Evolutionary conservation across 2,888 invertebrate species (phyloP), one percentile per base, ranked within the genome.

Genomic region (Tridacna crocea): DNA sequence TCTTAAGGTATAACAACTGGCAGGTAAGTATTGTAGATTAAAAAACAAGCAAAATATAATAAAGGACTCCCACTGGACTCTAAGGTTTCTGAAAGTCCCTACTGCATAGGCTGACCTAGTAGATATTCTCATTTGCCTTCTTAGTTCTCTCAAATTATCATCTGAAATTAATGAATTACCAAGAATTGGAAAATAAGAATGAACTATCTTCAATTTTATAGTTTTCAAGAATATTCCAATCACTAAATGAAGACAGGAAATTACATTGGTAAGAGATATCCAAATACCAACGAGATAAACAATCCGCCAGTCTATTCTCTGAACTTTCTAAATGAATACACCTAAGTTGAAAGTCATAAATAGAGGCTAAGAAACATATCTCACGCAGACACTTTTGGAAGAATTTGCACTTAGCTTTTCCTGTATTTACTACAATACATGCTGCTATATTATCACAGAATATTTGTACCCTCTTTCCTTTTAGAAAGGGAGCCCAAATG

Each of bases 321-420:
- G 17, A 12, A 51, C 51, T 17, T 13, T 17, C 17, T 51, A 51
- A 51, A 51, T 13, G 17, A 12, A 13, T 12, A 51, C 13, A 12
- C 17, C 51, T 12, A 51, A 51, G 51, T 51, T 51, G 51, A 17
- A 51, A 51, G 13, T 51, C 51, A 51, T 51, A 13, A 51, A 51
- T 27, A n/a, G 79, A 73, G 26, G 73, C 65, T 27, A 75, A 10
- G 61, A 79, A 75, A 22, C 58, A 46, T 8, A 79, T 58, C 66
- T 79, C 79, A n/a, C 79, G 48, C 19, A 79, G 27, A 60, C 68
- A 74, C n/a, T 22, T 27, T 58, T 79, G 79, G 60, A 79, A 36
- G 48, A 79, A 65, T 24, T 22, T 47, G 26, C 46, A 46, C n/a
- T 68, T 58, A n/a, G 75, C 10, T 47, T 60, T 75, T 19, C 79